Evolutionary conservation across 2,797 vertebrate genomes (phyloP), one percentile per base, ranked within the genome.

Genomic region (Menidia menidia): DNA sequence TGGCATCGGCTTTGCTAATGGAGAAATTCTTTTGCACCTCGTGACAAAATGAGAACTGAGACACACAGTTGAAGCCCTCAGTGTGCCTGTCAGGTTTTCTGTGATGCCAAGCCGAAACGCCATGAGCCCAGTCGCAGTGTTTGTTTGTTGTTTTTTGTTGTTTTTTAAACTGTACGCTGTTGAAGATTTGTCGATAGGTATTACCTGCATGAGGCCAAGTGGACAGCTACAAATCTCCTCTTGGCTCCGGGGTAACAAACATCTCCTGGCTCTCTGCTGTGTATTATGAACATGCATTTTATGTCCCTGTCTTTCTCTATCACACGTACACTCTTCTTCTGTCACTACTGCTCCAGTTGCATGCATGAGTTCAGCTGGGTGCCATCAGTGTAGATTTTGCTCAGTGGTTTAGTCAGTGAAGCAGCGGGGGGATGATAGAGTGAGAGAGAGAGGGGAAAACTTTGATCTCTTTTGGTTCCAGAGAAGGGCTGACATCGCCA

Each of bases 361-460:
- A 88, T 88, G 80, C 85, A 87, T 86, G 68, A 66, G 75, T 77
- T 81, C 77, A 71, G 70, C 53, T 63, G 88, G 86, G 88, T 81
- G 88, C 87, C 89, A 86, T 93, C 91, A 87, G 71, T 65, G 82
- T 60, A 77, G 81, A 88, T 88, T 85, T 68, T 71, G 59, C 81
- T 90, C 69, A 79, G 47, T 54, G 73, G 48, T 80, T 35, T 75
- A 89, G 81, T 85, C 87, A 90, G 71, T 71, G 74, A 86, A 75
- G 75, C 85, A 84, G 58, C 71, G 60, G 66, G 68, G 61, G 47
- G 57, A 78, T 57, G 71, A 57, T 54, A 59, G 33, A 58, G 59
- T 60, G 52, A 18, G 47, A 61, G 52, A 61, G 52, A 52, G 53
- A 50, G 56, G 18, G 10, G 18, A 18, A 10, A 48, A 50, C 48